Evolutionary conservation across 1,140 invertebrate genomes (phyloP).

Genomic region (Monomorium pharaonis): DNA sequence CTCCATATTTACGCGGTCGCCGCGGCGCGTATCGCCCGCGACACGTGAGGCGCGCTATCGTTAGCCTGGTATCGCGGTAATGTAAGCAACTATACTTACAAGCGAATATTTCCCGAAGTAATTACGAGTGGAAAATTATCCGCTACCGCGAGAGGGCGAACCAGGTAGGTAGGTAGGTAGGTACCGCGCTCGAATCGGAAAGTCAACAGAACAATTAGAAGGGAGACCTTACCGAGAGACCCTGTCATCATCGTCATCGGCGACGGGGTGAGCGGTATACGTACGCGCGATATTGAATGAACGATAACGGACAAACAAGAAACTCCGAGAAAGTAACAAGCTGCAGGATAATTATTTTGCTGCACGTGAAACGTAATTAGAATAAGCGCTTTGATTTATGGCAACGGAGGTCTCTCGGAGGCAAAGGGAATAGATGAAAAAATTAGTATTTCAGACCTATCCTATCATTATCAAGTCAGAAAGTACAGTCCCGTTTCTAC

Average conservation of each 20-base stretch:
- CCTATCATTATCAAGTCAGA: conserved; percentile 51
- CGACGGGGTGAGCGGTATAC: no score
- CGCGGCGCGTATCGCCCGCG: background rate
- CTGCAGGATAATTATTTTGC: conserved; percentile 29
- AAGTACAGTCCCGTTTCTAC: conserved; percentile 29
- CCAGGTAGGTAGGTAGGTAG: no score
- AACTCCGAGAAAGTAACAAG: conserved; percentile 22
- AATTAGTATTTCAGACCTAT: conserved; percentile 37
- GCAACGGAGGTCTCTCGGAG: background rate
- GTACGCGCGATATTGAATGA: background rate
- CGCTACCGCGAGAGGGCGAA: background rate
- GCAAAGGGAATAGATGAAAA: conserved; percentile 56
- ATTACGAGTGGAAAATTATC: conserved; percentile 13
- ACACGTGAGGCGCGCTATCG: conserved; percentile 30
- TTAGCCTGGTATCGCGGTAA: conserved; percentile 8
- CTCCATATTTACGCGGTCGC: conserved; percentile 23
- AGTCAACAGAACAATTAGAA: conserved; percentile 26
- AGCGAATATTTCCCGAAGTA: conserved; percentile 21
- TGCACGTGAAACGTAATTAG: conserved; percentile 31
- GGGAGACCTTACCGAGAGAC: background rate
- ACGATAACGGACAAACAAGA: conserved; percentile 8
- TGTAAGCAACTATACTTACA: conserved; percentile 25
- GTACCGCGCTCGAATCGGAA: conserved; percentile 20
- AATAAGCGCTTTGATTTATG: conserved; percentile 44
- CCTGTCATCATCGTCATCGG: conserved; percentile 26